A percentile compares a stretch with the other conserved stretches of the same genome.
Conservation (phyloP, 2,113 vertebrate species). For the Menidia beryllina region DNA sequence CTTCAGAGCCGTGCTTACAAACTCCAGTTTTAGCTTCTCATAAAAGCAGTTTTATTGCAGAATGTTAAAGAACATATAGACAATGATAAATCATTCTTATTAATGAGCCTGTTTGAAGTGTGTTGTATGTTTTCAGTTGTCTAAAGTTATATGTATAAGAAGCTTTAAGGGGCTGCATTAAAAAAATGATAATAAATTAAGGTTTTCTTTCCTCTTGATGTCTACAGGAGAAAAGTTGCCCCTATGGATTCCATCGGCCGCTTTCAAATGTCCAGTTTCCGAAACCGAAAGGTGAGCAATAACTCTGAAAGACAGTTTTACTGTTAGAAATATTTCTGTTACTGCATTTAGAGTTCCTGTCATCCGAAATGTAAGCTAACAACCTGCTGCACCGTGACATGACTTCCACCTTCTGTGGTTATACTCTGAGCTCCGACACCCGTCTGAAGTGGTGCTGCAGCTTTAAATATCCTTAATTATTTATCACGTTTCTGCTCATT, state of each 20-base stretch:
- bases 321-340: too few species aligned
- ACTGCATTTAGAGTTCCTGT: too few species aligned
- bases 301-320: too few species aligned
- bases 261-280: constrained; percentile 59
- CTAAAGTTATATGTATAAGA: neutral
- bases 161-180: neutral
- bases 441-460: too few species aligned
- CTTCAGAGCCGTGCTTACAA: neutral
- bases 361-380: too few species aligned
- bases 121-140: neutral
- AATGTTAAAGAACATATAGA: too few species aligned
- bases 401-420: too few species aligned
- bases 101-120: neutral
- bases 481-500: neutral
- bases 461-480: too few species aligned
- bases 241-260: constrained; percentile 80
- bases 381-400: too few species aligned
- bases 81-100: neutral
- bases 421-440: too few species aligned
- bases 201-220: neutral
- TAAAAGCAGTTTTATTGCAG: too few species aligned
- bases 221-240: constrained; percentile 71
- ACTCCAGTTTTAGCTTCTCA: too few species aligned
- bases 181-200: neutral
- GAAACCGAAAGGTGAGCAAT: constrained; percentile 69